A percentile compares a stretch with the other conserved stretches of the same genome.
Conservation (phyloP, 2,113 vertebrate genomes). For the Rhagologus leucostigma region DNA sequence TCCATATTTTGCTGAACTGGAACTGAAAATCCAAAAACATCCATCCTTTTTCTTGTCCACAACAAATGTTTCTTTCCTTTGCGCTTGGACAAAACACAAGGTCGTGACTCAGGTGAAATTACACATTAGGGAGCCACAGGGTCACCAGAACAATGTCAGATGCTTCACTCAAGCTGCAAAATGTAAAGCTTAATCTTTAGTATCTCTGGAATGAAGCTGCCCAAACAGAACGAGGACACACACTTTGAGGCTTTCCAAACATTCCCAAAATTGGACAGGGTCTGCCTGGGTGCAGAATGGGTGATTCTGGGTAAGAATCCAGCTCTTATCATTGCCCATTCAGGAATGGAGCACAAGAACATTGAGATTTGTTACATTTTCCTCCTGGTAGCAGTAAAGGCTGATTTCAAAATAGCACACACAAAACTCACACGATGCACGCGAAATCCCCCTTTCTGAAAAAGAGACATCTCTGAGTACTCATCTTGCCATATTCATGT, state of each 20-base stretch:
- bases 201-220: neutral
- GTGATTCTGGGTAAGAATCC: neutral
- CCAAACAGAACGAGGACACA: neutral
- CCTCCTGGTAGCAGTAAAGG: neutral
- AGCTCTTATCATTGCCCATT: neutral
- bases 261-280: neutral
- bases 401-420: neutral
- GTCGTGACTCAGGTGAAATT: neutral
- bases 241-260: neutral
- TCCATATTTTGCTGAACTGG: neutral
- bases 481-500: neutral
- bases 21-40: accelerated
- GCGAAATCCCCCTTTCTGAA: neutral
- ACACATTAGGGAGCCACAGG: neutral
- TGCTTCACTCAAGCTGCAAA: neutral
- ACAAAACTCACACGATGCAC: neutral
- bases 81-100: neutral
- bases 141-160: neutral
- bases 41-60: neutral
- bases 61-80: neutral
- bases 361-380: neutral
- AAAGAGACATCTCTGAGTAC: neutral
- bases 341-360: neutral
- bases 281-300: neutral
- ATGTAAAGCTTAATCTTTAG: neutral